These are phyloP conservation scores for Ceratotherium simum DNA, from an alignment of 2,113 vertebrate species.

Conservation along the genomic window DNA sequence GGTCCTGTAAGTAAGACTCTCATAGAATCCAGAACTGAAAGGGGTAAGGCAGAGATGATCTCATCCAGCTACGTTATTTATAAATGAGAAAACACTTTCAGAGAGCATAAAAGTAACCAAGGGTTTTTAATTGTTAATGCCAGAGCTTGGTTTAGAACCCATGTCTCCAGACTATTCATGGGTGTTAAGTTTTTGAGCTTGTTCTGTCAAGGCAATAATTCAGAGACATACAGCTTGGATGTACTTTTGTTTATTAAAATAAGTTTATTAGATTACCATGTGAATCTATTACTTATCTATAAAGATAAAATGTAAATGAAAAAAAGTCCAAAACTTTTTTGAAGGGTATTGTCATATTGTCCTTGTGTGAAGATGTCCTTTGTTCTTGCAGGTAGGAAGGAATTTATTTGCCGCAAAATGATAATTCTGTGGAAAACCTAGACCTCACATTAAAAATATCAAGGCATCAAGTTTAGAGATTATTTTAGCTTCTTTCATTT, in stretches of 20 bases:
- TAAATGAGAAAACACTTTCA: neutral
- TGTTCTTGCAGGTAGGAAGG: neutral
- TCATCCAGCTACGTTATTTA: neutral
- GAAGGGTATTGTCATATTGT: neutral
- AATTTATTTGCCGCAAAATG: slow-evolving; percentile 3
- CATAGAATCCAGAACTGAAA: neutral
- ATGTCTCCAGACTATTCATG: neutral
- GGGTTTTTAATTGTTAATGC: neutral
- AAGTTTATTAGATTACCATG: neutral
- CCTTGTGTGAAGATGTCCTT: neutral
- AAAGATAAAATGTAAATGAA: neutral
- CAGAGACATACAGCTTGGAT: neutral
- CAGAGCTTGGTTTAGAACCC: neutral
- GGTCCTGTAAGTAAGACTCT: neutral
- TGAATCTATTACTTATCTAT: neutral
- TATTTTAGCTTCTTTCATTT: neutral
- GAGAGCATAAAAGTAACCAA: neutral
- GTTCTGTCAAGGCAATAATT: neutral
- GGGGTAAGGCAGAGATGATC: neutral
- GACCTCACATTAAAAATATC: neutral
- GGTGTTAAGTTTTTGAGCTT: neutral
- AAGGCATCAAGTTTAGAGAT: neutral
- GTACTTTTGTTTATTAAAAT: neutral
- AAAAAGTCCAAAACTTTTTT: neutral
- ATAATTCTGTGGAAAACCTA: neutral